Base-by-base conservation (phyloP, 2,888 invertebrate genomes). In the Polydrusus cervinus region DNA sequence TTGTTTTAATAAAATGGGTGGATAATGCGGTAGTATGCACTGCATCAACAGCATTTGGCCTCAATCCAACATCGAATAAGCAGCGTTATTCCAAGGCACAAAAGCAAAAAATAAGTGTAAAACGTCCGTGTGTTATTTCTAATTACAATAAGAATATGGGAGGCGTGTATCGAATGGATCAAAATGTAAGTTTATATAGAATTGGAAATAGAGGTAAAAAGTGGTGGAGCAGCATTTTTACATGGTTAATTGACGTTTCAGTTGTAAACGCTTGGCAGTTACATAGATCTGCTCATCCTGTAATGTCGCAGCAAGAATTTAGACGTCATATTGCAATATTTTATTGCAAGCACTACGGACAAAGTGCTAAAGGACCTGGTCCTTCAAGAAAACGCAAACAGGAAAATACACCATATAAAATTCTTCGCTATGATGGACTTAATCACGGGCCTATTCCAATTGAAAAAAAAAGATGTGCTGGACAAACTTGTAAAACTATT, bases 191-290 rank as follows among this genome's bases (percentile, higher is more conserved):
- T 47, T 6, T 47, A 14, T 14, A 47, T 14, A 13, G 47, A 6
- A 47, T 47, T n/a, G 47, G 47, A 47, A 47, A 47, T 47, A 47
- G 47, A 47, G 47, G 47, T 14, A 47, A 47, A 47, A 47, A 47
- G 6, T 7, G 47, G 47, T 47, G 47, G 47, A 47, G 47, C 7
- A 14, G 47, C 14, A 14, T 47, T 47, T 47, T 47, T 47, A 47
- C 14, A 14, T 47, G n/a, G 47, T 14, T 47, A 13, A 6, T 14
- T 14, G 47, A 47, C n/a, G 47, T 13, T 3, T 40, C 40, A 8
- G 40, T 40, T 40, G 14, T 14, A 47, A 47, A 47, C 7, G 47
- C 47, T 1, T 47, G 14, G n/a, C 47, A 40, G 40, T 40, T 40
- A 40, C 47, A 47, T n/a, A 47, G 47, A 47, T 47, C 47, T 1